A percentile compares a stretch with the other conserved stretches of the same genome.
These are phyloP conservation scores for Melinaea menophilus DNA, from an alignment of 2,888 invertebrate genomes.

Conservation along the genomic window DNA sequence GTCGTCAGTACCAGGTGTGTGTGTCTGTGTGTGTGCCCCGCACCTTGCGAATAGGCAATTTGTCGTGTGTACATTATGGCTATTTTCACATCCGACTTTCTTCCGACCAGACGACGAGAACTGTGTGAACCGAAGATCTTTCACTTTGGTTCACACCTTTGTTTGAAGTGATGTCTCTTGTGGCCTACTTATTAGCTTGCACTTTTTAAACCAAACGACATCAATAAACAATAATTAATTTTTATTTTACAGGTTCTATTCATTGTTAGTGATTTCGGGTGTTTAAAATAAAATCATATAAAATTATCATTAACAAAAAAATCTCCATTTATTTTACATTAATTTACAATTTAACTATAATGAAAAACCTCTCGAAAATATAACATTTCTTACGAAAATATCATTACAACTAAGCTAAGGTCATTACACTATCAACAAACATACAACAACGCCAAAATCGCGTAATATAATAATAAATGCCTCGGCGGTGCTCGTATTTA, in stretches of 20 bases:
- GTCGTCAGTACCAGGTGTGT: neutral
- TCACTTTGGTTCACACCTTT: slow-evolving; percentile 63
- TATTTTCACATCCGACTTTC: slow-evolving; percentile 77
- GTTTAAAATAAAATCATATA: slow-evolving; percentile 17
- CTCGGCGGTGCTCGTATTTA: slow-evolving; percentile 14
- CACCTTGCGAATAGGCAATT: slow-evolving; percentile 59
- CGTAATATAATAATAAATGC: slow-evolving; percentile 9
- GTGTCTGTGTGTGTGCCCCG: slow-evolving; percentile 48
- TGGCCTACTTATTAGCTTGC: slow-evolving; percentile 36
- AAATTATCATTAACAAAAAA: slow-evolving; percentile 62
- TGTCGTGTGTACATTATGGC: slow-evolving; percentile 65
- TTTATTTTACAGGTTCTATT: neutral
- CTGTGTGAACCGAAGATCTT: slow-evolving; percentile 41
- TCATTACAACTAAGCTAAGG: slow-evolving; percentile 41
- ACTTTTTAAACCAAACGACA: neutral
- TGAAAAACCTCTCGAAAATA: slow-evolving; percentile 66
- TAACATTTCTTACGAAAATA: slow-evolving; percentile 63
- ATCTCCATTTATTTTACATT: slow-evolving; percentile 77
- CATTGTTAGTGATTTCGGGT: slow-evolving; percentile 11
- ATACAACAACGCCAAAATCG: slow-evolving; percentile 11
- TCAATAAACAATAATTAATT: neutral
- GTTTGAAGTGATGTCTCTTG: slow-evolving; percentile 53
- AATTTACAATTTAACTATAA: slow-evolving; percentile 71
- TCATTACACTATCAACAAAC: slow-evolving; percentile 20
- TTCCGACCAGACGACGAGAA: slow-evolving; percentile 42